Conservation (phyloP, 2,888 invertebrate genomes). For the Agrotis puta region DNA sequence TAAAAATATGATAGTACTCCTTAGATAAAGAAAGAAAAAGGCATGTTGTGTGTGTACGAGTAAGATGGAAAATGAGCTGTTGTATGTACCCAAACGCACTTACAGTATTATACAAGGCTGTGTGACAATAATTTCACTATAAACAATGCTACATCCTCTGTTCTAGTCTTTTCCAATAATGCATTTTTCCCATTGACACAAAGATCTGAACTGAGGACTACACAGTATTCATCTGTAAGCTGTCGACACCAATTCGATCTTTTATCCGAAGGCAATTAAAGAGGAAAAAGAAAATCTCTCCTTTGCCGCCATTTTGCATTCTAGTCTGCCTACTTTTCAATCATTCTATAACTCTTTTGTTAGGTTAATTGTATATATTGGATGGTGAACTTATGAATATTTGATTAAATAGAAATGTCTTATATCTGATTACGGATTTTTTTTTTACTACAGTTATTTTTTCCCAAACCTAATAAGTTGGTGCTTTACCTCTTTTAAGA, state of each 20-base stretch:
- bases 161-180: constrained; percentile 2
- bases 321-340: constrained; percentile 5
- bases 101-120: too few relatives aligned
- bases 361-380: not conserved
- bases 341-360: not conserved
- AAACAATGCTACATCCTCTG: not conserved
- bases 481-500: too few relatives aligned
- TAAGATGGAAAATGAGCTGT: too few relatives aligned
- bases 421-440: too few relatives aligned
- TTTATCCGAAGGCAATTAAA: constrained; percentile 47
- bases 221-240: constrained; percentile 27
- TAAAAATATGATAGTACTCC: too few relatives aligned
- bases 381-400: not conserved
- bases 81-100: too few relatives aligned
- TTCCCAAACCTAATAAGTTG: too few relatives aligned
- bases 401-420: not conserved
- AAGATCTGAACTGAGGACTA: constrained; percentile 9
- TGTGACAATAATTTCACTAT: not conserved
- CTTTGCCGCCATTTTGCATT: constrained; percentile 47
- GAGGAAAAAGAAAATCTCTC: constrained; percentile 31
- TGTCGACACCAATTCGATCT: constrained; percentile 33
- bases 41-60: too few relatives aligned
- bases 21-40: too few relatives aligned
- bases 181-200: constrained; percentile 20
- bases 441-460: too few relatives aligned